phyloP scores from a whole-genome alignment of 64 coral and sea anemone species.

The Acropora yongei region DNA sequence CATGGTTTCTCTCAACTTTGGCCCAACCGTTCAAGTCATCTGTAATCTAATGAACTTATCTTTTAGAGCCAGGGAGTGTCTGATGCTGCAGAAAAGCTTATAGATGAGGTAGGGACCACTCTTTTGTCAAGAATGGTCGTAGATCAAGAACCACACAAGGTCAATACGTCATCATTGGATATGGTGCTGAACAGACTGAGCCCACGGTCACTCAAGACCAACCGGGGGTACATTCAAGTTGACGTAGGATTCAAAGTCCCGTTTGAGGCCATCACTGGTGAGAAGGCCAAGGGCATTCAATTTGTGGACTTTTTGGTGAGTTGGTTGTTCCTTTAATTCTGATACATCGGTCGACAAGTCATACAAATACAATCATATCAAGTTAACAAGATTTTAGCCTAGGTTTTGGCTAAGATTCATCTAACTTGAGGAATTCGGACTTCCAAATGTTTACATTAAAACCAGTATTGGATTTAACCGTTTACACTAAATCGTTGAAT shows the following conservation, averaged over 20 bases:
- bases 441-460: too few relatives aligned
- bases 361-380: too few relatives aligned
- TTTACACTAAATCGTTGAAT: too few relatives aligned
- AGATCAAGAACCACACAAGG: conserved; percentile 41
- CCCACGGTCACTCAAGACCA: background rate
- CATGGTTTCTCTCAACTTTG: too few relatives aligned
- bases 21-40: too few relatives aligned
- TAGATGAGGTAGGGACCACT: conserved; percentile 65
- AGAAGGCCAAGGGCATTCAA: background rate
- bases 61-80: conserved; percentile 58
- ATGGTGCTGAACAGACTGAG: conserved; percentile 69
- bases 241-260: background rate
- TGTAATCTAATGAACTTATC: too few relatives aligned
- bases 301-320: conserved; percentile 79
- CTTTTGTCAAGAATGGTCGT: conserved; percentile 69
- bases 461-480: too few relatives aligned
- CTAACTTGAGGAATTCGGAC: too few relatives aligned
- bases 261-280: background rate
- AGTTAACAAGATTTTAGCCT: too few relatives aligned
- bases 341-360: too few relatives aligned
- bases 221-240: background rate
- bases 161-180: conserved; percentile 72
- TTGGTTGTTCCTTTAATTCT: too few relatives aligned
- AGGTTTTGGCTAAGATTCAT: too few relatives aligned
- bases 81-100: conserved; percentile 55